Percentiles rank a stretch among this genome's conserved stretches.
These are phyloP conservation scores for Sussaba pulchella DNA, from an alignment of 2,888 invertebrate species.

Conservation along the genomic window DNA sequence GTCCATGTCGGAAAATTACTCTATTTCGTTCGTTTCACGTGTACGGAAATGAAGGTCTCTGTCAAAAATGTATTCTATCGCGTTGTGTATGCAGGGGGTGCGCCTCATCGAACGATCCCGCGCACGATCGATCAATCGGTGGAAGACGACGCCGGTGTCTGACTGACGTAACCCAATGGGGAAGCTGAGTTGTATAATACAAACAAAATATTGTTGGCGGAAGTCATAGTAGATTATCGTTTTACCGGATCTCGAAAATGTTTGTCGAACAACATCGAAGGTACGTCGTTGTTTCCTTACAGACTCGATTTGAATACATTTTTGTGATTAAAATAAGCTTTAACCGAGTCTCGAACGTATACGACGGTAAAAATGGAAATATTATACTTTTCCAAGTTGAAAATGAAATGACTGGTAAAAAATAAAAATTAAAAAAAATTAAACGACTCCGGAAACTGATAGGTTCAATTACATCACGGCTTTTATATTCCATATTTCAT, in stretches of 20 bases:
- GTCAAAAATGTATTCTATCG: neutral
- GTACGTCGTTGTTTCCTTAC: too few relatives aligned
- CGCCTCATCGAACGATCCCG: neutral
- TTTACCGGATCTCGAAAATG: constrained; percentile 7
- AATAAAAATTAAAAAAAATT: neutral
- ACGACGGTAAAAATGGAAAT: too few relatives aligned
- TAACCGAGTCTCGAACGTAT: too few relatives aligned
- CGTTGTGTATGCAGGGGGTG: neutral
- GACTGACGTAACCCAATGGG: neutral
- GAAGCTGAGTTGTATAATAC: neutral
- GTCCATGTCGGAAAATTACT: too few relatives aligned
- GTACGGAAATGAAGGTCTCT: neutral
- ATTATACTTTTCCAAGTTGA: too few relatives aligned
- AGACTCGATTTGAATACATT: neutral
- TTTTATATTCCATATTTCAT: constrained; percentile 6
- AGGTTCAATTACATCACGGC: neutral
- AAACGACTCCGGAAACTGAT: neutral
- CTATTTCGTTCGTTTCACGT: too few relatives aligned
- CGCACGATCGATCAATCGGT: constrained; percentile 4
- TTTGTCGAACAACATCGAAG: constrained; percentile 6
- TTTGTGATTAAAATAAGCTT: constrained; percentile 7
- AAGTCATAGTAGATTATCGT: neutral
- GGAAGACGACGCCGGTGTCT: neutral
- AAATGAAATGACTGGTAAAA: too few relatives aligned
- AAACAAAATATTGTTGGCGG: neutral